Evolutionary conservation across 1,140 invertebrate species (phyloP).

Genomic region (Zophobas morio): DNA sequence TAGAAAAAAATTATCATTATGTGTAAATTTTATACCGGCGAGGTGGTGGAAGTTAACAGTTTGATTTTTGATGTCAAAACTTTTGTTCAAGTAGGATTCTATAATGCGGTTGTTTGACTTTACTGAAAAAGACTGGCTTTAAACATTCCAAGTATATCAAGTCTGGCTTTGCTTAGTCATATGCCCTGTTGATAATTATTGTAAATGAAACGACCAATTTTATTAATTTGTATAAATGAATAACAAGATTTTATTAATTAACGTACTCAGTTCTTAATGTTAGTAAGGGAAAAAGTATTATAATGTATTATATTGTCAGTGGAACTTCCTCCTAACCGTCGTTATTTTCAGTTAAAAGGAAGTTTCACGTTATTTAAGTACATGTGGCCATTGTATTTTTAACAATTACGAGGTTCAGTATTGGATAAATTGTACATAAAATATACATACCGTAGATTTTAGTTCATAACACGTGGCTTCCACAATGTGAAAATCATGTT

Average conservation of each 20-base stretch:
- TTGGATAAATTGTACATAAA: slow-evolving; percentile 46
- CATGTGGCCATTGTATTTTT: slow-evolving; percentile 53
- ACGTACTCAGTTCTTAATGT: slow-evolving; percentile 45
- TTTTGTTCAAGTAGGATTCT: slow-evolving; percentile 1
- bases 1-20: slow-evolving; percentile 29
- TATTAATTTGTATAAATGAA: slow-evolving; percentile 42
- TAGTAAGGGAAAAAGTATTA: slow-evolving; percentile 40
- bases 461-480: slow-evolving; percentile 53
- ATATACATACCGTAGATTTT: slow-evolving; percentile 51
- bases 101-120: slow-evolving; percentile 20
- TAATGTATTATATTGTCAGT: slow-evolving; percentile 38
- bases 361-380: slow-evolving; percentile 37
- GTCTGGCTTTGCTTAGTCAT: slow-evolving; percentile 43
- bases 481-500: slow-evolving; percentile 51
- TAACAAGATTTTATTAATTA: slow-evolving; percentile 43
- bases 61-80: not conserved
- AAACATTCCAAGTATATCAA: slow-evolving; percentile 46
- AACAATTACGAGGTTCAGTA: slow-evolving; percentile 53
- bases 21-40: slow-evolving; percentile 26
- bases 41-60: slow-evolving; percentile 15
- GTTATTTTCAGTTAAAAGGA: slow-evolving; percentile 23
- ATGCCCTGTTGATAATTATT: slow-evolving; percentile 39
- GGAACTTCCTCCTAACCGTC: slow-evolving; percentile 18
- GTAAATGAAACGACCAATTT: slow-evolving; percentile 43
- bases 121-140: slow-evolving; percentile 31